Conservation (phyloP, 2,888 invertebrate species). For the Pelosia muscerda region DNA sequence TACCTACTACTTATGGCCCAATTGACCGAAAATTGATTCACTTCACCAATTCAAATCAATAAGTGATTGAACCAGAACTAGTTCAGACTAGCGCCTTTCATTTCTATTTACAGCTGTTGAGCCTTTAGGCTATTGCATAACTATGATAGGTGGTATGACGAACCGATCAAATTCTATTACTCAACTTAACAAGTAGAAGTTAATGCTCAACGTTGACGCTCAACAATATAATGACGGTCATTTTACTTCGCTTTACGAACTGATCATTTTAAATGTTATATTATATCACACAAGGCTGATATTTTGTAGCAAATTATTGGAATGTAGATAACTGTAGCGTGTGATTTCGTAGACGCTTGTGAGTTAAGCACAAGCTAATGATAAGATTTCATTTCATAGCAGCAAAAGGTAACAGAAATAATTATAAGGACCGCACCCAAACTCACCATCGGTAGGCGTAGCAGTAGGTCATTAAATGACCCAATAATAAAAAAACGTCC, state of each 20-base stretch:
- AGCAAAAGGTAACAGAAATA: no score
- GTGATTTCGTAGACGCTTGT: neutral
- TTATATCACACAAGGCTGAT: neutral
- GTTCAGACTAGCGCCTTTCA: neutral
- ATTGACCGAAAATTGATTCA: neutral
- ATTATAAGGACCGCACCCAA: no score
- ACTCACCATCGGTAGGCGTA: no score
- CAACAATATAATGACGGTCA: constrained; percentile 11
- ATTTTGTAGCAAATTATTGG: constrained; percentile 8
- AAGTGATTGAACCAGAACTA: neutral
- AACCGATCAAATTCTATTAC: constrained; percentile 16
- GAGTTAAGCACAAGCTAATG: neutral
- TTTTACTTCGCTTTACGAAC: neutral
- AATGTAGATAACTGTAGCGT: neutral
- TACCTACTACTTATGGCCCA: neutral
- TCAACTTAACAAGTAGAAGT: constrained; percentile 15
- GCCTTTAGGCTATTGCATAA: constrained; percentile 13
- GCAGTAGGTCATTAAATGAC: no score
- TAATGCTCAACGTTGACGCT: constrained; percentile 16
- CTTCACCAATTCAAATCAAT: constrained; percentile 1
- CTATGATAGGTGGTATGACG: neutral
- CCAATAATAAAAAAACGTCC: no score
- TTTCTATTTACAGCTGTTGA: neutral
- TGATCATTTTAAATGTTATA: neutral
- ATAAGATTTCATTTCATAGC: neutral